Conservation (phyloP, 2,113 vertebrate species). For the Corvus moneduloides region DNA sequence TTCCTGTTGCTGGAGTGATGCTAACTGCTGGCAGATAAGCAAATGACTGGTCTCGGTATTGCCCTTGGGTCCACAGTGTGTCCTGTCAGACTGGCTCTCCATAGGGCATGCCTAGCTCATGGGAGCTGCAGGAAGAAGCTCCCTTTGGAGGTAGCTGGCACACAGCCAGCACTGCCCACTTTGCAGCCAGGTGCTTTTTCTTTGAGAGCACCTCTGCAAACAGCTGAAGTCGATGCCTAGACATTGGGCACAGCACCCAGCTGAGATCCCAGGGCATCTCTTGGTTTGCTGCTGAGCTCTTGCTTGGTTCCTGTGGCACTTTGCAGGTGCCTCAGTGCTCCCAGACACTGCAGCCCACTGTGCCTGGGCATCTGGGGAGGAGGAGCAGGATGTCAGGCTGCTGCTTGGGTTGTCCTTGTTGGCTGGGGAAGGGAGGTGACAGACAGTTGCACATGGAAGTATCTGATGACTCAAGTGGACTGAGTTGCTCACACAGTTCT, state of each 20-base stretch:
- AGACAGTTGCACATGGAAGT: not conserved
- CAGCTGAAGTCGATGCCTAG: rapidly evolving
- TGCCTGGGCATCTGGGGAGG: not conserved
- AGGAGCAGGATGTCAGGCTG: not conserved
- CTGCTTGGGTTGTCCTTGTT: not conserved
- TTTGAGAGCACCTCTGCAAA: not conserved
- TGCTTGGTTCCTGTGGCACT: rapidly evolving
- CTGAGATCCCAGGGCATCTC: not conserved
- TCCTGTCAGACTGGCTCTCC: not conserved
- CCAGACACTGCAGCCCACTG: rapidly evolving
- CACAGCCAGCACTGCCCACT: not conserved
- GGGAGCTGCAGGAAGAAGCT: not conserved
- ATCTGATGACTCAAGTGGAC: not conserved
- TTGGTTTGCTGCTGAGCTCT: not conserved
- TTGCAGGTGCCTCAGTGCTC: not conserved
- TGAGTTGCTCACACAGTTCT: not conserved
- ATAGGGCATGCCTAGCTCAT: not conserved
- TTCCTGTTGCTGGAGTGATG: not conserved
- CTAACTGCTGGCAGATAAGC: not conserved
- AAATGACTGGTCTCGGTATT: not conserved
- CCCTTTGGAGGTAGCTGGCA: not conserved
- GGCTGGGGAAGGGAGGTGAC: not conserved
- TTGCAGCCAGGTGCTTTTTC: not conserved
- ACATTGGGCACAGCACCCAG: rapidly evolving
- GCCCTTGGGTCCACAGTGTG: not conserved